Percentiles rank a stretch among this genome's conserved stretches.
phyloP scores from a whole-genome alignment of 2,113 vertebrate species.

The Lethenteron reissneri region DNA sequence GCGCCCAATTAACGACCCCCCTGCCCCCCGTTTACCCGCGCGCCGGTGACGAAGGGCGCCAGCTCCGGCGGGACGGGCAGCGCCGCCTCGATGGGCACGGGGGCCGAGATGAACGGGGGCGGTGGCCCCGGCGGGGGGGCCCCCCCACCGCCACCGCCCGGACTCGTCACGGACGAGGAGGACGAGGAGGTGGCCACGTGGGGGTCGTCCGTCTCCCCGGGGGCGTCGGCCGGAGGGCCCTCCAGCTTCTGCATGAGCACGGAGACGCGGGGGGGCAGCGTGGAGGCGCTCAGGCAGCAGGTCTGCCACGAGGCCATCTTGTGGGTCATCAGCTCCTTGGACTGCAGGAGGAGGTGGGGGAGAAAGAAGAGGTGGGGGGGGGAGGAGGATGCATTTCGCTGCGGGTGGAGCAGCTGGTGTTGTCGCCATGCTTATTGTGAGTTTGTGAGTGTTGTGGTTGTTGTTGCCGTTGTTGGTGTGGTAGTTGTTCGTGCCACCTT shows the following conservation, averaged over 20 bases:
- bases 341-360: slow-evolving; percentile 22
- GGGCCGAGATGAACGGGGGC: slow-evolving; percentile 62
- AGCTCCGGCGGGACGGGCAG: slow-evolving; percentile 72
- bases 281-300: slow-evolving; percentile 59
- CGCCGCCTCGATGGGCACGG: slow-evolving; percentile 63
- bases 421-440: no score
- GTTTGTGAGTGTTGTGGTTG: no score
- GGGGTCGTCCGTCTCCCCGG: slow-evolving; percentile 22
- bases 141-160: no score
- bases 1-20: no score
- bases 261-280: slow-evolving; percentile 58
- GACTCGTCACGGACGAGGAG: slow-evolving; percentile 22
- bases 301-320: slow-evolving; percentile 81
- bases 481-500: no score
- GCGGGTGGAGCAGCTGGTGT: no score
- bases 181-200: slow-evolving; percentile 35
- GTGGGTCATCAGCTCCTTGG: slow-evolving; percentile 66
- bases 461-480: no score
- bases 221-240: slow-evolving; percentile 19
- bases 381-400: no score
- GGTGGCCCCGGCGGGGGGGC: slow-evolving; percentile 27
- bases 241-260: slow-evolving; percentile 62
- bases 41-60: slow-evolving; percentile 38
- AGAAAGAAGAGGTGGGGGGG: no score
- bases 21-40: no score